Percentiles rank a stretch among this genome's conserved stretches.
These are phyloP conservation scores for Cathartes aura DNA, from an alignment of 2,113 vertebrate species.

Conservation along the genomic window DNA sequence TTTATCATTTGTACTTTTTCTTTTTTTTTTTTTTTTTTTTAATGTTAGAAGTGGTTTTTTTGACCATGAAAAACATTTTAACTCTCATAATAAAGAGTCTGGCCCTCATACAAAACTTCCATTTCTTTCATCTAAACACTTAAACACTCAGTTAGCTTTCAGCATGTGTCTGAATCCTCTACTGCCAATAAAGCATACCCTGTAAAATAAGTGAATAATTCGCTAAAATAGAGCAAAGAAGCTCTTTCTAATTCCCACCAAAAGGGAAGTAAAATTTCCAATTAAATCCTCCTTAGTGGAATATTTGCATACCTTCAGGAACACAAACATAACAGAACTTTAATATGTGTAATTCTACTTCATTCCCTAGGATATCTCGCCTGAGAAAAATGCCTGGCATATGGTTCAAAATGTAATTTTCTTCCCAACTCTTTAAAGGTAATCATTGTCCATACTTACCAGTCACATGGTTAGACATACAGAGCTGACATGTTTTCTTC, in stretches of 20 bases:
- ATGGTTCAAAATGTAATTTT: neutral
- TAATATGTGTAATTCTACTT: neutral
- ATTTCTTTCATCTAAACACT: neutral
- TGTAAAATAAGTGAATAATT: neutral
- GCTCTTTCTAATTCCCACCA: neutral
- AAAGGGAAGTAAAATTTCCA: neutral
- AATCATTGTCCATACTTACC: neutral
- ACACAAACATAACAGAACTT: neutral
- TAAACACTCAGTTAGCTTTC: neutral
- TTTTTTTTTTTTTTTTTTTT: neutral
- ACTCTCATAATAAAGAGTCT: neutral
- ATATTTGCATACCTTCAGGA: neutral
- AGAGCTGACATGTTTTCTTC: neutral
- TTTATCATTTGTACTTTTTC: neutral
- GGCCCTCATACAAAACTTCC: neutral
- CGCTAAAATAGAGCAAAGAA: neutral
- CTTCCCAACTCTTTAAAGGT: neutral
- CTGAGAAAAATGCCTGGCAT: neutral
- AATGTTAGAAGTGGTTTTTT: neutral
- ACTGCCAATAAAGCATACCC: neutral
- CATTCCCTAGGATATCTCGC: neutral
- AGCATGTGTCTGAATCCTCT: neutral
- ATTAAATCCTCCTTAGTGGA: neutral
- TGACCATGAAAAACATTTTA: neutral
- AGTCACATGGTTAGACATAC: neutral